Conservation (phyloP, 2,113 vertebrate genomes). For the Salvator merianae region DNA sequence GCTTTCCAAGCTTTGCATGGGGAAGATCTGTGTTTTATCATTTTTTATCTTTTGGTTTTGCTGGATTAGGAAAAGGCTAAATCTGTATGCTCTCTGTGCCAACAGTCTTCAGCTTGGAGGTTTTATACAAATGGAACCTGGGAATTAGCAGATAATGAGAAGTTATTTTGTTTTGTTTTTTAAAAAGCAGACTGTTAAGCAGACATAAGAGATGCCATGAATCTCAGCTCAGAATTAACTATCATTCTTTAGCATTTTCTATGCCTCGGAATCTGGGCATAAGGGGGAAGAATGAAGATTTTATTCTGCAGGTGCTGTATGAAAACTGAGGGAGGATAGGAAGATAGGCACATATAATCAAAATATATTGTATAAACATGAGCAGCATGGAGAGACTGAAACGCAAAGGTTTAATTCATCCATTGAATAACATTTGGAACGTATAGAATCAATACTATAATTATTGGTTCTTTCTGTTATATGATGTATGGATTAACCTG, state of each 20-base stretch:
- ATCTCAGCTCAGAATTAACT: not conserved
- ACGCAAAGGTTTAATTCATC: not conserved
- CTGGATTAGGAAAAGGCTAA: not conserved
- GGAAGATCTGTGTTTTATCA: not conserved
- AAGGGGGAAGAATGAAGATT: not conserved
- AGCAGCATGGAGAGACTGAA: not conserved
- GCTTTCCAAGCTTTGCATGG: not conserved
- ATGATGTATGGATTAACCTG: too few species aligned
- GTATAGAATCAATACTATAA: too few species aligned
- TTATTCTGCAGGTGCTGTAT: not conserved
- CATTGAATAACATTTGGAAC: not conserved
- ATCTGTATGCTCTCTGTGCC: not conserved
- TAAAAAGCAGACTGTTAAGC: not conserved
- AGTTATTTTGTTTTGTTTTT: not conserved
- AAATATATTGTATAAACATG: not conserved
- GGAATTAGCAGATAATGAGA: not conserved
- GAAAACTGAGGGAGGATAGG: not conserved
- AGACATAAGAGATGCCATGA: not conserved
- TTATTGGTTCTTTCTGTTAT: too few species aligned
- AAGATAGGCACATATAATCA: not conserved
- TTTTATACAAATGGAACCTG: not conserved
- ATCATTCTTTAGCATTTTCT: not conserved
- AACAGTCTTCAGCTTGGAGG: not conserved
- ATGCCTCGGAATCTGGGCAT: not conserved
- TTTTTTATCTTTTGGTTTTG: slow-evolving; percentile 17